phyloP scores from a whole-genome alignment of 2,888 invertebrate species.

The Phania funesta region DNA sequence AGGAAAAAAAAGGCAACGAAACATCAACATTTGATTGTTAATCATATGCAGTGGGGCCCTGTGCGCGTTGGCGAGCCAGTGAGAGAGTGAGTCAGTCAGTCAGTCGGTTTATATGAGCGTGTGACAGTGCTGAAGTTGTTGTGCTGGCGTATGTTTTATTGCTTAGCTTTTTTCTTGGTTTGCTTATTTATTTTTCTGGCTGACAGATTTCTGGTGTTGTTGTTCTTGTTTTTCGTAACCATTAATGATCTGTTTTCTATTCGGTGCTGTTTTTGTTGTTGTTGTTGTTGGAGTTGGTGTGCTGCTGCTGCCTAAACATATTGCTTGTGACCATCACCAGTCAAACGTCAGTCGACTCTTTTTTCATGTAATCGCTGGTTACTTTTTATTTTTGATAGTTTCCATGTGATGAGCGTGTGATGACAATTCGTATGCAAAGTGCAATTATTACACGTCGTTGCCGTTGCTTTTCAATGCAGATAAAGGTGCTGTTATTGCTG shows the following conservation, averaged over 20 bases:
- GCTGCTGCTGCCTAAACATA: constrained; percentile 4
- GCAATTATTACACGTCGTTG: constrained; percentile 76
- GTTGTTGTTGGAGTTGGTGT: not conserved
- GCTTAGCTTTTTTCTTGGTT: too few relatives aligned
- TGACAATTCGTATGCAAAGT: constrained; percentile 80
- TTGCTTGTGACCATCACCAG: constrained; percentile 58
- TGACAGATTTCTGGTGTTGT: not conserved
- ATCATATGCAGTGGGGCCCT: constrained; percentile 67
- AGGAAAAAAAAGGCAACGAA: not conserved
- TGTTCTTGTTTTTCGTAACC: constrained; percentile 30
- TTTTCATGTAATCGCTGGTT: not conserved
- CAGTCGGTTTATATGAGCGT: not conserved
- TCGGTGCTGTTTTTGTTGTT: constrained; percentile 11
- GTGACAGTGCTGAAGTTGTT: not conserved
- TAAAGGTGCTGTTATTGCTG: constrained; percentile 6
- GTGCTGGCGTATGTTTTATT: not conserved
- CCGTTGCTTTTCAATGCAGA: constrained; percentile 31
- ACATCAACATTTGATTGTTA: constrained; percentile 64
- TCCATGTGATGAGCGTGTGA: constrained; percentile 73
- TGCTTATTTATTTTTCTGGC: constrained; percentile 12
- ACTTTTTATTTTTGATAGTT: constrained; percentile 3
- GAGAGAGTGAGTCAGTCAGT: not conserved
- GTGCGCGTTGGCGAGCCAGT: not conserved
- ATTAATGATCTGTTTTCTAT: constrained; percentile 57
- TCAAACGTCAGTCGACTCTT: constrained; percentile 50